Evolutionary conservation across 2,888 invertebrate species (phyloP), one percentile per base, ranked within the genome.

Genomic region (Drosophila eohydei): DNA sequence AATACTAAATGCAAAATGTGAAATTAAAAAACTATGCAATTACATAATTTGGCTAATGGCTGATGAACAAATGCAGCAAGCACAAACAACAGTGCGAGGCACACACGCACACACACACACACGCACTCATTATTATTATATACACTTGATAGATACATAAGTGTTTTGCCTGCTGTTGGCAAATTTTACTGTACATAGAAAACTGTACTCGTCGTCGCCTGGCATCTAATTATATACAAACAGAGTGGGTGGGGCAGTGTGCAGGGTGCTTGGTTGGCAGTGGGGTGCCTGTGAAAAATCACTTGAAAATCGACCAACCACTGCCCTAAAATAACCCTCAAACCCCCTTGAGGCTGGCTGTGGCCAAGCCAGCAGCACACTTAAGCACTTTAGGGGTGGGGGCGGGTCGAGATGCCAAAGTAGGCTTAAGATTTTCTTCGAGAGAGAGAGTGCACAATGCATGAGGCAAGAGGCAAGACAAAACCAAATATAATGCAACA

Each of bases 371-470:
- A 48, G 78, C 74, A 82, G 78, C 72, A 78, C 75, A 78, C 73
- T 81, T 70, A 48, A 55, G 59, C 38, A 46, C 28, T 57, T 69
- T 40, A n/a, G 14, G 2, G n/a, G 60, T 11, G 32, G 16, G 16
- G 30, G 11, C 11, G 16, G 32, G 11, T 2, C 16, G 51, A 32
- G 52, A 50, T 66, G 68, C 62, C 62, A 54, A 74, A 76, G 75
- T 71, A 70, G 84, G 88, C 85, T 88, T 88, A 88, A 81, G 85
- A 85, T 73, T 85, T 84, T 77, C 85, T 85, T 88, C 71, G 68
- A 81, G 54, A 43, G 68, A 79, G 54, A 14, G 26, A 48, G 48
- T 21, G 21, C 21, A 21, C 21, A 21, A 21, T 67, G 76, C 69
- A 71, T 79, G 78, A 70, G 71, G 57, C 86, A 69, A 60, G 71